Base-by-base conservation (phyloP, 1,140 invertebrate genomes). In the Drosophila teissieri region DNA sequence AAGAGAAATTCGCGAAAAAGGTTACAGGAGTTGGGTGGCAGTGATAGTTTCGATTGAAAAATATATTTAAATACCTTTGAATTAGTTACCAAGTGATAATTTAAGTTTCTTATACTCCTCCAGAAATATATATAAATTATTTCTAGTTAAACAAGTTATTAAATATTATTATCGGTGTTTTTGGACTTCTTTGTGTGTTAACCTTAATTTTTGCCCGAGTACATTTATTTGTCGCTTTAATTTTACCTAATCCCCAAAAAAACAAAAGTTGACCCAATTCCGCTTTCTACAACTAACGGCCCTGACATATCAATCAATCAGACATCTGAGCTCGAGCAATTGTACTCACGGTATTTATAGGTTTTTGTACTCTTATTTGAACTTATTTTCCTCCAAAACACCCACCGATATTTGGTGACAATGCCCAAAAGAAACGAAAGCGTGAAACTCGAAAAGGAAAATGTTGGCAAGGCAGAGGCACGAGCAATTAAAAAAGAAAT, bases 241-340 rank as follows among this genome's bases (percentile, higher is more conserved):
- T 65, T 10, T 40, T 19, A 12, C 55, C 39, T 22, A 60, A 73
- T 73, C 17, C 52, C 27, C 36, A 11, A 39, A 34, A 11, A 39
- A 34, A 52, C 19, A 48, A 19, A 31, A 56, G 39, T 44, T 86
- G 82, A 82, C 82, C 83, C 24, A 86, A 48, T 73, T 86, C 45
- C 39, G 15, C 10, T 17, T 42, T 58, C 19, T 36, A 56, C 52
- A 60, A 17, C 57, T 57, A 77, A 85, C 51, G 74, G 51, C 83
- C 79, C 64, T 89, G 79, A 88, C 78, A 88, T 72, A 63, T 82
- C 83, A 83, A 88, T 82, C 75, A 76, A 69, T 78, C 78, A 80
- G 24, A 27, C 27, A 60, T 49, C 62, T 51, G 57, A 52, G 44
- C 39, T 44, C 24, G 44, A 45, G 24, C 64, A 60, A 68, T 64